Conservation (phyloP, 2,797 vertebrate genomes). For the Labroides dimidiatus region DNA sequence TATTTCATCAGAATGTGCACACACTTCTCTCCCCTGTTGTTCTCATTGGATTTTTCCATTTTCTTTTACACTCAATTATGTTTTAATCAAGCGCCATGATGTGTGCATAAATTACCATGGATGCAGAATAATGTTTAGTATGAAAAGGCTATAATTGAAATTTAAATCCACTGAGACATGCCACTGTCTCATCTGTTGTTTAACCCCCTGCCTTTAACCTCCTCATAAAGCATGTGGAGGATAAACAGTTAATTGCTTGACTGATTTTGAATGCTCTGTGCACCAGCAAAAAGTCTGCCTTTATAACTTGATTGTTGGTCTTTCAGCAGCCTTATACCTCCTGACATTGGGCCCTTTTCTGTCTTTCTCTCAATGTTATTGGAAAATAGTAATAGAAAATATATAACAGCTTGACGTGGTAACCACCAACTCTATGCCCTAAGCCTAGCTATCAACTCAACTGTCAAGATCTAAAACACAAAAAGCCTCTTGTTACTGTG, state of each 20-base stretch:
- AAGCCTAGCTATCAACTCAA: slow-evolving; percentile 59
- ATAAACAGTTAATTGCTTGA: slow-evolving; percentile 52
- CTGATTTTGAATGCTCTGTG: slow-evolving; percentile 24
- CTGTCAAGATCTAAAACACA: slow-evolving; percentile 73
- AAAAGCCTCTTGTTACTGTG: slow-evolving; percentile 64
- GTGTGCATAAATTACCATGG: not conserved
- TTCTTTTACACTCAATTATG: not conserved
- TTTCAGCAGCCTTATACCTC: slow-evolving; percentile 45
- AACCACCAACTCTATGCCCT: slow-evolving; percentile 63
- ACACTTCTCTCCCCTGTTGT: not conserved
- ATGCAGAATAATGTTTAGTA: not conserved
- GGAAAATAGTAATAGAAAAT: slow-evolving; percentile 64
- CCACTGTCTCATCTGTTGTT: slow-evolving; percentile 10
- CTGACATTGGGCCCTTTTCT: slow-evolving; percentile 51
- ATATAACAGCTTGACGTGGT: slow-evolving; percentile 62
- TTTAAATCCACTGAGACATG: slow-evolving; percentile 13
- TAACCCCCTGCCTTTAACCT: slow-evolving; percentile 18
- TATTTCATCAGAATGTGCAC: not conserved
- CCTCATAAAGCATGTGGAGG: slow-evolving; percentile 9
- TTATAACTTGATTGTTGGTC: slow-evolving; percentile 47
- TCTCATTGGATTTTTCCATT: not conserved
- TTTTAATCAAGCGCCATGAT: not conserved
- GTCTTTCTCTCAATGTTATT: slow-evolving; percentile 58
- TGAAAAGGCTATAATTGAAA: slow-evolving; percentile 7
- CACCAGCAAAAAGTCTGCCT: slow-evolving; percentile 30